Evolutionary conservation across 2,888 invertebrate genomes (phyloP).

Genomic region (Enchytraeus crypticus): DNA sequence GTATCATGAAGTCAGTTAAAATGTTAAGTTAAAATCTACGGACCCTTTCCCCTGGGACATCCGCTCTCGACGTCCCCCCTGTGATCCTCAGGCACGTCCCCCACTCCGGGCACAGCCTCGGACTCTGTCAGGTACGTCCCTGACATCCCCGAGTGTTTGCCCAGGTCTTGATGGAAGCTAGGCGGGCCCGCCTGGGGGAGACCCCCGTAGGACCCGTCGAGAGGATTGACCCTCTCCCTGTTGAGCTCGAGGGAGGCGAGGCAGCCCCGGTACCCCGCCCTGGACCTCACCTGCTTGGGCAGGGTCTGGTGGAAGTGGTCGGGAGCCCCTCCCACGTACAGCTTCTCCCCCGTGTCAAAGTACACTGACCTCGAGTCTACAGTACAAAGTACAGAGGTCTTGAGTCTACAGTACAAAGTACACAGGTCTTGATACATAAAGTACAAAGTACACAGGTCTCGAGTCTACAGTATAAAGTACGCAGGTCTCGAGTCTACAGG

Average conservation of each 20-base stretch:
- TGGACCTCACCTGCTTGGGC: slow-evolving; percentile 68
- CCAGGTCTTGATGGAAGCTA: neutral
- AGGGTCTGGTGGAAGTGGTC: slow-evolving; percentile 64
- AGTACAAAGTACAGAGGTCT: too few relatives aligned
- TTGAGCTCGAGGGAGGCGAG: slow-evolving; percentile 82
- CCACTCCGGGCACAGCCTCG: too few relatives aligned
- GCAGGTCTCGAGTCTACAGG: too few relatives aligned
- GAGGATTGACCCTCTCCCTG: slow-evolving; percentile 50
- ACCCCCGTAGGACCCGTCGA: neutral
- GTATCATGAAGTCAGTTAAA: too few relatives aligned
- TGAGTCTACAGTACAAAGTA: too few relatives aligned
- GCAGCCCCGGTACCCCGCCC: slow-evolving; percentile 87
- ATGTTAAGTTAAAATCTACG: too few relatives aligned
- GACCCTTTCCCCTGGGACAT: too few relatives aligned
- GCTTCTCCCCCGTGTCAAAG: slow-evolving; percentile 71
- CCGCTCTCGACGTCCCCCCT: neutral
- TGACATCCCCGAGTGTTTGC: too few relatives aligned
- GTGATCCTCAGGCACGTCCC: neutral
- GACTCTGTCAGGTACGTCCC: too few relatives aligned
- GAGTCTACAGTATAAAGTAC: too few relatives aligned
- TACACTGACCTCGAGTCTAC: slow-evolving; percentile 56
- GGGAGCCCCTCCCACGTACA: slow-evolving; percentile 63
- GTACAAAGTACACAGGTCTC: too few relatives aligned
- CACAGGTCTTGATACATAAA: too few relatives aligned
- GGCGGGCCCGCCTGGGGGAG: neutral